Evolutionary conservation across 2,888 invertebrate species (phyloP).

Genomic region (Gortyna flavago): DNA sequence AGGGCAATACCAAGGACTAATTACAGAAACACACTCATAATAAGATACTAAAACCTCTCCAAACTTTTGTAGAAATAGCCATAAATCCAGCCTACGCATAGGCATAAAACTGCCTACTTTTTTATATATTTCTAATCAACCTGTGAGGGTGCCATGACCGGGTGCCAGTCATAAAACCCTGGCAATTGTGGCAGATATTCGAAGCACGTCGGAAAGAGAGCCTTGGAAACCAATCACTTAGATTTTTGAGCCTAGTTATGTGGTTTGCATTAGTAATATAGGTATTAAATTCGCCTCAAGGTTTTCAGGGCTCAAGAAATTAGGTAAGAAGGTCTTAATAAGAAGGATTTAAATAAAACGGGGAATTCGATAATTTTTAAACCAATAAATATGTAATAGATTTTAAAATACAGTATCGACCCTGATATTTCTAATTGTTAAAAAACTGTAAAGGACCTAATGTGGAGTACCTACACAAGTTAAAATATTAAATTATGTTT

Average conservation of each 20-base stretch:
- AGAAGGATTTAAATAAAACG: background rate
- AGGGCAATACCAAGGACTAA: conserved; percentile 33
- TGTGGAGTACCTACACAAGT: too few species aligned
- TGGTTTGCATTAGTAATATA: conserved; percentile 39
- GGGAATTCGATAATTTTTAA: too few species aligned
- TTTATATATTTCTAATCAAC: conserved; percentile 59
- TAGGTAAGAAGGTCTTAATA: background rate
- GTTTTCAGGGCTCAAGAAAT: background rate
- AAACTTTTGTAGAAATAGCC: conserved; percentile 31
- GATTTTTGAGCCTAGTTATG: conserved; percentile 44
- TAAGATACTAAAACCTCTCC: conserved; percentile 21
- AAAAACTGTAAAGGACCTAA: too few species aligned
- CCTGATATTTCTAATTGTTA: too few species aligned
- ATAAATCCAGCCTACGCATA: conserved; percentile 48
- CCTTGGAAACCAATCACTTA: conserved; percentile 61
- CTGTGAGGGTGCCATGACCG: conserved; percentile 29
- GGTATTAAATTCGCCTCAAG: background rate
- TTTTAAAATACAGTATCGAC: too few species aligned
- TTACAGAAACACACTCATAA: conserved; percentile 43
- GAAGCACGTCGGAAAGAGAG: conserved; percentile 49
- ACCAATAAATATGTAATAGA: too few species aligned
- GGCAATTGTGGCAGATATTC: conserved; percentile 54
- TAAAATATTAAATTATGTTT: too few species aligned
- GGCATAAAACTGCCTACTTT: conserved; percentile 53
- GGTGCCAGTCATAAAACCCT: conserved; percentile 49